A percentile compares a stretch with the other conserved stretches of the same genome.
These are phyloP conservation scores for Psammodynastes pulverulentus DNA, from an alignment of 2,113 vertebrate species.

Conservation along the genomic window DNA sequence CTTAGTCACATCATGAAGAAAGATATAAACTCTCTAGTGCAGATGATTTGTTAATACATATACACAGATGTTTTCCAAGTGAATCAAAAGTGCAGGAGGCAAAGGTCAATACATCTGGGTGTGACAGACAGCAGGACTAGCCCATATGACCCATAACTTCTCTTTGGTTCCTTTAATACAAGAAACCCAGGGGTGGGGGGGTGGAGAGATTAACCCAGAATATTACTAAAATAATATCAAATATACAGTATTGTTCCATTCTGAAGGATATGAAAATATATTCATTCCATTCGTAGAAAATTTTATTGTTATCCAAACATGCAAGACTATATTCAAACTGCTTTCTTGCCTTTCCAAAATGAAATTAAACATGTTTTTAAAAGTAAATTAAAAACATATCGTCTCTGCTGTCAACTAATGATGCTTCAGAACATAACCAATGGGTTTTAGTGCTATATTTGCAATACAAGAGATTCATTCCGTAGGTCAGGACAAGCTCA, in stretches of 20 bases:
- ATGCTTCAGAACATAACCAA: background rate
- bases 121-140: background rate
- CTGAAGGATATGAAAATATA: background rate
- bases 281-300: background rate
- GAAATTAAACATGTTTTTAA: background rate
- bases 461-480: background rate
- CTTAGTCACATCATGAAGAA: background rate
- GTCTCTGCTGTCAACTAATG: background rate
- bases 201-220: background rate
- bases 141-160: background rate
- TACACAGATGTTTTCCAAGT: background rate
- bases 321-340: background rate
- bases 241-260: background rate
- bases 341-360: background rate
- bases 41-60: background rate
- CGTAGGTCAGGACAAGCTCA: background rate
- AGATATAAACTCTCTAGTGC: background rate
- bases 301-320: background rate
- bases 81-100: background rate
- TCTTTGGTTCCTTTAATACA: background rate
- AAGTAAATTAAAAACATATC: background rate
- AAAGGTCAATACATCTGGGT: background rate
- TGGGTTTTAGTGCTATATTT: background rate
- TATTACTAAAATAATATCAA: background rate
- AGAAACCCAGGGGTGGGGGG: background rate